Percentiles rank a stretch among this genome's conserved stretches.
Conservation (phyloP, 2,113 vertebrate species). For the Ceyx melanurus region DNA sequence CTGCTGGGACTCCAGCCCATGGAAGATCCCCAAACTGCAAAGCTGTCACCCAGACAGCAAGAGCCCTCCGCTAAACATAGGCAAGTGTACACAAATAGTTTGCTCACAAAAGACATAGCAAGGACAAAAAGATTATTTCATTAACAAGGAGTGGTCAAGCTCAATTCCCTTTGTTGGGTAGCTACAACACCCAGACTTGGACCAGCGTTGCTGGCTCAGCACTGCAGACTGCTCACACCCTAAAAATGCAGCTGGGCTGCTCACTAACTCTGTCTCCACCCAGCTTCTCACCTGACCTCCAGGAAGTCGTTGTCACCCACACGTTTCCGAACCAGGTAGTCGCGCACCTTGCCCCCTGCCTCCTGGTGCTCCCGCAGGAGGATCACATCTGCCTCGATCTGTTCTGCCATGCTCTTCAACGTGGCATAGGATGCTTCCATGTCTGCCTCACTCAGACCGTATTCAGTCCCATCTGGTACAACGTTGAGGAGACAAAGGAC, state of each 20-base stretch:
- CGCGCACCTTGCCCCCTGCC: constrained; percentile 88
- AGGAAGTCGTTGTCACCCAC: constrained; percentile 98
- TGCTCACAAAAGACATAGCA: background rate
- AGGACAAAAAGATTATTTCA: background rate
- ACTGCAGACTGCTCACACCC: background rate
- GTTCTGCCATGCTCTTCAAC: constrained; percentile 91
- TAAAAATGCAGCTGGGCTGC: constrained; percentile 40
- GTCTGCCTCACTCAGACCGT: constrained; percentile 90
- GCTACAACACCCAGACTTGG: background rate
- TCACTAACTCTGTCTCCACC: constrained; percentile 31
- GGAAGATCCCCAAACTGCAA: background rate
- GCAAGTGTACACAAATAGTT: background rate
- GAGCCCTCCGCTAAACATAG: background rate
- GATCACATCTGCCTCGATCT: constrained; percentile 92
- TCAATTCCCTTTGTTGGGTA: background rate
- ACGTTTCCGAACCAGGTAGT: constrained; percentile 92
- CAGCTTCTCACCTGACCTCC: constrained; percentile 92
- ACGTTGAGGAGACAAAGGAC: background rate
- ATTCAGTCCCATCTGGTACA: constrained; percentile 89
- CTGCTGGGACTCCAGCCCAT: background rate
- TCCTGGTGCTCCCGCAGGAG: constrained; percentile 90
- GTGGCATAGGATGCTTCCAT: constrained; percentile 97
- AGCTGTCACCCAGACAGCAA: background rate
- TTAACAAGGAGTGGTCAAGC: constrained; percentile 38
- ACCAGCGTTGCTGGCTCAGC: constrained; percentile 33